These are phyloP conservation scores for Alcedo quadribrachys DNA, from an alignment of 2,797 vertebrate genomes.

Conservation along the genomic window DNA sequence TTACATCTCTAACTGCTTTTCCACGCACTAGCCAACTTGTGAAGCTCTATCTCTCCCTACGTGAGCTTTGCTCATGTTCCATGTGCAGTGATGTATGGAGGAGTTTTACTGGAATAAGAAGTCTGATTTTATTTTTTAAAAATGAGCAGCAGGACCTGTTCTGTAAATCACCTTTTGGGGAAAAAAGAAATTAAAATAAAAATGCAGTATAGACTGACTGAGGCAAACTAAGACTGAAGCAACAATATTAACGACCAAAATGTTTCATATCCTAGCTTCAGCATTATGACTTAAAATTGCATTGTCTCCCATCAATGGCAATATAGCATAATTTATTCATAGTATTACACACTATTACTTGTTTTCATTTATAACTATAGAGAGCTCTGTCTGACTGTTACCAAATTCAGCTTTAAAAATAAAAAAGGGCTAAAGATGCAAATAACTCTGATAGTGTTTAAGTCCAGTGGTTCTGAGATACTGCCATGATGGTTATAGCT, in stretches of 20 bases:
- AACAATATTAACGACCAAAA: not conserved
- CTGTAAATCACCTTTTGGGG: not conserved
- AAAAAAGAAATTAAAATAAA: not conserved
- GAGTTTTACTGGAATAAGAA: not conserved
- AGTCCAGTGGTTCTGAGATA: not conserved
- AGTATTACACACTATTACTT: not conserved
- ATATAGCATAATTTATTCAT: not conserved
- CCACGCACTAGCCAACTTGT: not conserved
- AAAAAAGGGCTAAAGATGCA: not conserved
- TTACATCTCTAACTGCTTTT: constrained; percentile 11
- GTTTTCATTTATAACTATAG: not conserved
- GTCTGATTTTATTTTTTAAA: not conserved
- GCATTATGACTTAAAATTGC: not conserved
- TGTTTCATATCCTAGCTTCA: not conserved
- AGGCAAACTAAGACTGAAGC: not conserved
- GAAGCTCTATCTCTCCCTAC: not conserved
- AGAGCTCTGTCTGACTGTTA: not conserved
- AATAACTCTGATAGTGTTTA: not conserved
- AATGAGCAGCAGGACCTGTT: not conserved
- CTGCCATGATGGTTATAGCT: not conserved
- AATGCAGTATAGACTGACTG: not conserved
- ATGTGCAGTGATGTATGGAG: not conserved
- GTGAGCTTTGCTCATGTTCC: not conserved
- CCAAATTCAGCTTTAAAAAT: not conserved
- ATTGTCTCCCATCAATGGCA: not conserved